These are phyloP conservation scores for Nansenia antarctica DNA, from an alignment of 2,113 vertebrate genomes.

Conservation along the genomic window DNA sequence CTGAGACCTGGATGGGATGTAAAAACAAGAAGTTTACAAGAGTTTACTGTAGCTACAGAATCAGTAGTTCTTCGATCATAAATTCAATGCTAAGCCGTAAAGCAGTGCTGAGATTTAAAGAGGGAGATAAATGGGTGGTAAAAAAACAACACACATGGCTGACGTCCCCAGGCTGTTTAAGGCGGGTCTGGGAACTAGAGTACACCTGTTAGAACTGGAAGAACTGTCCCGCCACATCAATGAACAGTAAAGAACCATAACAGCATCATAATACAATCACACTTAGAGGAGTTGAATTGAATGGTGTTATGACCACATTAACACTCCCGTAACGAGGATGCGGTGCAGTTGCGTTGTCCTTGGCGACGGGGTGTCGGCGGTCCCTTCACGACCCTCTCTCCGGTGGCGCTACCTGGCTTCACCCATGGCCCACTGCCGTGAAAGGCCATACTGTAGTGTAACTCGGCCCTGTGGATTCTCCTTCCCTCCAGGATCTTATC, in stretches of 20 bases:
- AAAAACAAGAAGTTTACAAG: too few relatives aligned
- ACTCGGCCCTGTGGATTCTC: not conserved
- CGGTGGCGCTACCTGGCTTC: not conserved
- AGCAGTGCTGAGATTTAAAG: not conserved
- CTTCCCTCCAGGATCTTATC: not conserved
- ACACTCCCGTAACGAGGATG: not conserved
- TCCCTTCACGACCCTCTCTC: not conserved
- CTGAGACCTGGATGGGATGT: too few relatives aligned
- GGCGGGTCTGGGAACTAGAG: not conserved
- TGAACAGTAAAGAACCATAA: not conserved
- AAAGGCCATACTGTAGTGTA: not conserved
- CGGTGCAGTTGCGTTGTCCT: not conserved
- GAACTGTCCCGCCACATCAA: not conserved
- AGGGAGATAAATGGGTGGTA: not conserved
- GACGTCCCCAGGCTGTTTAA: not conserved
- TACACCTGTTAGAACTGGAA: not conserved
- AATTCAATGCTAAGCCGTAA: not conserved
- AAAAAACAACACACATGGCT: not conserved
- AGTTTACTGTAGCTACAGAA: not conserved
- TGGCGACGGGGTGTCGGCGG: not conserved
- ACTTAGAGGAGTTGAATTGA: too few relatives aligned
- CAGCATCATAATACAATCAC: not conserved
- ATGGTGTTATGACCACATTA: not conserved
- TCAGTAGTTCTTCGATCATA: not conserved
- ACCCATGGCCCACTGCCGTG: not conserved